These are phyloP conservation scores for Megaceryle maxima DNA, from an alignment of 2,113 vertebrate species.

Conservation along the genomic window DNA sequence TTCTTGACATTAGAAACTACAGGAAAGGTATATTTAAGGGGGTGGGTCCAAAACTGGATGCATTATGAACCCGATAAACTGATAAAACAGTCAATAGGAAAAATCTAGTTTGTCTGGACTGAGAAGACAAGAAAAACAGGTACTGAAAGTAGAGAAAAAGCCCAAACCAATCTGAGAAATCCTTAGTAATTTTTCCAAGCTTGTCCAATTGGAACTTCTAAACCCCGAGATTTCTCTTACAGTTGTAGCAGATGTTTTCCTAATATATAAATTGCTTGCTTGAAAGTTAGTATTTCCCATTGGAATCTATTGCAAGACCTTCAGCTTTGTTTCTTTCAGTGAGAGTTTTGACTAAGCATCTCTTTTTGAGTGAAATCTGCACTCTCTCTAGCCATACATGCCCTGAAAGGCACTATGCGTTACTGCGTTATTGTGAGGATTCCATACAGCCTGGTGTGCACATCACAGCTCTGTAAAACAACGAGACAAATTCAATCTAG, in stretches of 20 bases:
- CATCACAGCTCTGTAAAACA: background rate
- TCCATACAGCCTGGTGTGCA: background rate
- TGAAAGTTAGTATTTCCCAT: background rate
- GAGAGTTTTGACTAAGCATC: background rate
- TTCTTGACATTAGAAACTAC: background rate
- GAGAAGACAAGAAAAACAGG: background rate
- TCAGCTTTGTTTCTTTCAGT: background rate
- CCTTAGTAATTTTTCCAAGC: background rate
- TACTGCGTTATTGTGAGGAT: background rate
- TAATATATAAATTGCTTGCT: background rate
- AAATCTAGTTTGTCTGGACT: background rate
- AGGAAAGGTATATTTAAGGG: background rate
- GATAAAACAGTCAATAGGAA: background rate
- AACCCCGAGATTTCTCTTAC: background rate
- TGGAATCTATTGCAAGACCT: background rate
- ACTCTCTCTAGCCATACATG: background rate
- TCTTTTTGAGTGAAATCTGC: background rate
- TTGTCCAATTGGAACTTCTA: background rate
- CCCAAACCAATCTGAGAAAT: background rate
- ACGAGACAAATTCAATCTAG: background rate
- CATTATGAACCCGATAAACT: background rate
- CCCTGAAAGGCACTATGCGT: slow-evolving; percentile 9
- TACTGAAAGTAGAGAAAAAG: background rate
- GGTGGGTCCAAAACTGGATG: background rate
- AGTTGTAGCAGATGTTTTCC: background rate